These are phyloP conservation scores for Zhuqinia jingwanae DNA, from an alignment of 2,888 invertebrate genomes.

Conservation along the genomic window DNA sequence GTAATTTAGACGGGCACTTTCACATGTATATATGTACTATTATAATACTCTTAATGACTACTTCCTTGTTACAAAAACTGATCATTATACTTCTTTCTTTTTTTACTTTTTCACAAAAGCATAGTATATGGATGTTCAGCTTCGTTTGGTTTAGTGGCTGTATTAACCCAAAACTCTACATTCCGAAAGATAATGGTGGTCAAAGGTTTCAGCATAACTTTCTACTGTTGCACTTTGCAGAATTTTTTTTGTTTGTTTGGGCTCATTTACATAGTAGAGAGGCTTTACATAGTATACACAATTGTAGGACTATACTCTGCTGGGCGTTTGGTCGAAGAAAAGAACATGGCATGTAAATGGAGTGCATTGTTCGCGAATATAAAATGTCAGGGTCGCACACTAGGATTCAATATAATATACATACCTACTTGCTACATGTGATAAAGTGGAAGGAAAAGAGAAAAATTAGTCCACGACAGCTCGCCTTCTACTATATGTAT, in stretches of 20 bases:
- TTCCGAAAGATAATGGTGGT: neutral
- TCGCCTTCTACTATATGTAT: too few relatives aligned
- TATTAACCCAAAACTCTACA: constrained; percentile 23
- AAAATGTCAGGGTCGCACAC: constrained; percentile 62
- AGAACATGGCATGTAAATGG: neutral
- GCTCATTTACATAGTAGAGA: too few relatives aligned
- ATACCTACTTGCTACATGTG: too few relatives aligned
- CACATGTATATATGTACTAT: neutral
- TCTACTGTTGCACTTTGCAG: too few relatives aligned
- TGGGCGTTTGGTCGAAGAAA: neutral
- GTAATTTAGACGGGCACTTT: too few relatives aligned
- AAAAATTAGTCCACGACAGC: too few relatives aligned
- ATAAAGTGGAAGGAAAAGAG: too few relatives aligned
- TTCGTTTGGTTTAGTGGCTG: constrained; percentile 10
- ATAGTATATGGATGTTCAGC: neutral
- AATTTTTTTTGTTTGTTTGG: too few relatives aligned
- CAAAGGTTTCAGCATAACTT: neutral
- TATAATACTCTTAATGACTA: neutral
- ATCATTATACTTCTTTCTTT: constrained; percentile 5
- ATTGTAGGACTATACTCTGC: neutral
- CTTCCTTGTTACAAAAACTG: neutral
- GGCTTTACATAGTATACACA: neutral
- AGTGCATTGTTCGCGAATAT: constrained; percentile 52
- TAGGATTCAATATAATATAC: too few relatives aligned
- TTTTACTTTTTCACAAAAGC: neutral